Evolutionary conservation across 2,113 vertebrate genomes (phyloP), one percentile per base, ranked within the genome.

Genomic region (Aramus guarauna): DNA sequence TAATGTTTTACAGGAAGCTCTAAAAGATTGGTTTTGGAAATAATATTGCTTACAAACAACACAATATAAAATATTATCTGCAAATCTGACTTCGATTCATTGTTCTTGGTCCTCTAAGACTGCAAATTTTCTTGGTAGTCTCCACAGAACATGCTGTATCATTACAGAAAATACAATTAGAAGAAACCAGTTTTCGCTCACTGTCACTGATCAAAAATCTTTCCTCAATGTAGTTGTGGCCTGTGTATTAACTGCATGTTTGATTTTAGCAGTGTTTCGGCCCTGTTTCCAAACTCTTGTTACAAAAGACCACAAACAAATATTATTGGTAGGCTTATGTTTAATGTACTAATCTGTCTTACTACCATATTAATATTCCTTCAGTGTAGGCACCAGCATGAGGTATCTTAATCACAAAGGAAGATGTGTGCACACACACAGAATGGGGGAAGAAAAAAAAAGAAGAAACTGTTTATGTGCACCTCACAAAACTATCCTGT

Each of bases 351-450:
- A 0, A 71, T 15, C 27, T 34, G 7, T 8, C 5, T 58, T 13
- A 73, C 8, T 26, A n/a, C 5, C 30, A 52, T 3, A 43, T 24
- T 29, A 78, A 45, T 29, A 52, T 1, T 53, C 12, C 52, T 58
- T 23, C 76, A 30, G 13, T 2, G 55, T 20, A 45, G 36, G 27
- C 0, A 2, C 11, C 27, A 77, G 55, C 22, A 22, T 43, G 16
- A 41, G 11, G 9, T 20, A 75, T 6, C 12, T 72, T 47, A 26
- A 52, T 9, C 74, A 53, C 32, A 41, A 41, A 7, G 12, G 30
- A 83, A 66, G 4, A 69, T 0, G 0, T 6, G 32, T 6, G 12
- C 2, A 1, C 8, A 5, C 12, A 23, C 32, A n/a, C 4, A 58
- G 23, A 75, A 52, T 0, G 2, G 11, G 6, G 4, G 4, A 39